Conservation (phyloP, 2,113 vertebrate genomes). For the Syngnathus scovelli region DNA sequence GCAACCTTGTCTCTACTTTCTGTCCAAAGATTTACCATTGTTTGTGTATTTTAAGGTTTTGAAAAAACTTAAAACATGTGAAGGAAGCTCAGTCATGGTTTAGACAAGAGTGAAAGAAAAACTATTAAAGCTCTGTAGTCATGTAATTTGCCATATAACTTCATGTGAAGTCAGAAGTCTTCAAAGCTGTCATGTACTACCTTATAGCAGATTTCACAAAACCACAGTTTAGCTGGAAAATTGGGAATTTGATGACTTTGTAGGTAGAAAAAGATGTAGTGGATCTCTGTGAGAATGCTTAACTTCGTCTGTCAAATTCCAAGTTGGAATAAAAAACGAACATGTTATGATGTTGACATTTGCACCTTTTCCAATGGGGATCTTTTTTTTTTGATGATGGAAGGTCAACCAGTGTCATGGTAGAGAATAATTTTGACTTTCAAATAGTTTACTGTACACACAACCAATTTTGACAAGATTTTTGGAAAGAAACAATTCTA, state of each 20-base stretch:
- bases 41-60: conserved; percentile 30
- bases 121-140: background rate
- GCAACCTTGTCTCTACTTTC: conserved; percentile 21
- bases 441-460: background rate
- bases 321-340: too few relatives aligned
- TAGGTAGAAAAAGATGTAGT: too few relatives aligned
- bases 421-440: background rate
- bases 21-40: conserved; percentile 22
- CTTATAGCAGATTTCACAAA: background rate
- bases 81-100: background rate
- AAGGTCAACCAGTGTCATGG: background rate
- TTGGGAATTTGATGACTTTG: too few relatives aligned
- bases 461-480: background rate
- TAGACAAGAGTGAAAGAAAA: background rate
- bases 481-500: background rate
- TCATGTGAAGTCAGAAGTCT: background rate
- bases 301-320: too few relatives aligned
- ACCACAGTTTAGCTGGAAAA: background rate
- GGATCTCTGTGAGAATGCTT: too few relatives aligned
- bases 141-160: background rate
- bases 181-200: background rate
- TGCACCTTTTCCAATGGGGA: too few relatives aligned
- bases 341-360: too few relatives aligned
- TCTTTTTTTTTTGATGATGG: too few relatives aligned
- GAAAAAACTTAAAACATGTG: conserved; percentile 44